Evolutionary conservation across 1,140 invertebrate species (phyloP).

Genomic region (Venturia canescens): DNA sequence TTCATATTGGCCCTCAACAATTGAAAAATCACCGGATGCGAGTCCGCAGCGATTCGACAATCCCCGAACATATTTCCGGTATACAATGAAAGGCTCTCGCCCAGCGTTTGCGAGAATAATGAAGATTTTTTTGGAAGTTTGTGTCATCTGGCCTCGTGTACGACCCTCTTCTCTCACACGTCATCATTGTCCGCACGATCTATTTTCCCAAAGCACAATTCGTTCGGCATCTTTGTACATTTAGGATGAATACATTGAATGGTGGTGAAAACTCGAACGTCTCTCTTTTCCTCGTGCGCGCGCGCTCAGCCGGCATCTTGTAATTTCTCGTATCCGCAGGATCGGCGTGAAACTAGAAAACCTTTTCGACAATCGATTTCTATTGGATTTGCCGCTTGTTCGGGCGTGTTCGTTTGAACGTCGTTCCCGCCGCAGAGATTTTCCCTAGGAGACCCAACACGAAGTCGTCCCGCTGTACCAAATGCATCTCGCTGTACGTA

Average conservation of each 20-base stretch:
- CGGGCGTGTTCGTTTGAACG: neutral
- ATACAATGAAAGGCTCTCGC: conserved; percentile 8
- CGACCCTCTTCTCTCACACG: conserved; percentile 7
- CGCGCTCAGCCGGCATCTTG: no score
- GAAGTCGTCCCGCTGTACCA: neutral
- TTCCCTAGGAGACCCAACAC: conserved; percentile 24
- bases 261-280: conserved; percentile 15
- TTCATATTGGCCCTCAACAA: neutral
- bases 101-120: conserved; percentile 12
- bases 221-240: conserved; percentile 21
- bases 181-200: conserved; percentile 22
- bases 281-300: neutral
- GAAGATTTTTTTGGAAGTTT: conserved; percentile 19
- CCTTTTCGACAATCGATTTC: conserved; percentile 30
- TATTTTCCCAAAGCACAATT: conserved; percentile 37
- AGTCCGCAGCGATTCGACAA: neutral
- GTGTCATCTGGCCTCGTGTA: conserved; percentile 32
- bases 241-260: conserved; percentile 15
- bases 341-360: conserved; percentile 18
- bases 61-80: neutral
- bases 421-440: neutral
- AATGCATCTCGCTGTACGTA: neutral
- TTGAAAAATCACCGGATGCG: conserved; percentile 4
- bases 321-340: conserved; percentile 22
- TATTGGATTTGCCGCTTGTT: conserved; percentile 25